Base-by-base conservation (phyloP, 2,113 vertebrate species). In the Cochlearius cochlearius region DNA sequence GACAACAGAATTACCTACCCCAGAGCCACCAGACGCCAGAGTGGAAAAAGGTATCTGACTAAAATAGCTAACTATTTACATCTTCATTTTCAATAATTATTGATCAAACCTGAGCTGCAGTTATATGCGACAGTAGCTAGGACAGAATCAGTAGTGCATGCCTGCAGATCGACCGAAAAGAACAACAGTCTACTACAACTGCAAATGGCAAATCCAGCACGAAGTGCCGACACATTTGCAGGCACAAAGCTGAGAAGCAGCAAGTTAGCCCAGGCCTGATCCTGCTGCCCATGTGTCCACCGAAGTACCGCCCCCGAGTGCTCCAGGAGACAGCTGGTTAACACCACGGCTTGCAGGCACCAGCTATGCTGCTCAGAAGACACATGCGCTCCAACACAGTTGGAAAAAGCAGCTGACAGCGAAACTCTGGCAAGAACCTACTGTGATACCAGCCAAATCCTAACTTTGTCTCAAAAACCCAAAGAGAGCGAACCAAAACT, bases 181-280 rank as follows among this genome's bases (percentile, higher is more conserved):
- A 78, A 20, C 18, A 25, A 30, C 2, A 2, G 9, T 26, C 62
- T 60, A 1, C 34, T 22, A 34, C 53, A 59, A 18, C 30, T 30
- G 15, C 39, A 69, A 71, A 69, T 7, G 50, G 26, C 62, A 62
- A 36, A 73, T 41, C 27, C 45, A 73, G 5, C 20, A 16, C 4
- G 21, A 86, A 41, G 41, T 12, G 12, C 30, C 1, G 2, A 30
- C 20, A 36, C 0, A 0, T 21, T 32, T 56, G 34, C 16, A 39
- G 56, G 38, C 30, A 74, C 77, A 81, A 69, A 66, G 34, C 41
- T 84, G 80, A 77, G 58, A 39, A 16, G 45, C 22, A 76, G 34
- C 9, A n/a, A 9, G 23, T 15, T 56, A 58, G 38, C 17, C 22
- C 43, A 41, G 49, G 47, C 29, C n/a, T 52, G 13, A 66, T 52